Evolutionary conservation across 1,140 invertebrate genomes (phyloP), one percentile per base, ranked within the genome.

Genomic region (Teleogryllus occipitalis): DNA sequence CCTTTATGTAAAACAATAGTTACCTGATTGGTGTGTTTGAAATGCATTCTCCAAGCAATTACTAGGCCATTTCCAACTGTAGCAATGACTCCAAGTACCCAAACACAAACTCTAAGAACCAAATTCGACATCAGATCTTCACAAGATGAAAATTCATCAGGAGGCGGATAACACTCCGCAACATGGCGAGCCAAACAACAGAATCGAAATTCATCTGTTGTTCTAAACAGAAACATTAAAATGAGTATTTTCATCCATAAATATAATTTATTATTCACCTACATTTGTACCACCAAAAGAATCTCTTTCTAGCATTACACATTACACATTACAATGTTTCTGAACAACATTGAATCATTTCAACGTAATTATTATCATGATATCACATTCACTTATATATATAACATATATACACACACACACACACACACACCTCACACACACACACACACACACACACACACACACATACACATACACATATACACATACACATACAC

Each of bases 61-160:
- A 90, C 89, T 12, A 89, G 80, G 7, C 87, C 79, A 82, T 90
- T 90, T 18, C 89, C 89, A 18, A 87, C 81, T 18, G 87, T 86
- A 6, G 89, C 89, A 0, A 89, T 82, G 10, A 86, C 82, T 3
- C 89, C 89, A 22, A 90, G 83, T n/a, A 89, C 85, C 89, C 89
- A 90, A 77, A 90, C 87, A 79, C 86, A 88, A 18, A 88, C 82
- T 7, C 89, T 82, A 5, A 90, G 84, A 1, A 90, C 84, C 73
- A 86, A 83, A 82, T 90, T 90, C 39, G 87, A 88, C 89, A 90
- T 89, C 75, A 90, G 85, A 81, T 90, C 89, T 79, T 89, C 88
- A 81, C 89, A 90, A 0, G 88, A 89, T 0, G 88, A 89, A 80
- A 90, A 90, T 81, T 89, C 88, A 81, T 90, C 88, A 0, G 87